Evolutionary conservation across 2,888 invertebrate genomes (phyloP).

Genomic region (Acleris emargana): DNA sequence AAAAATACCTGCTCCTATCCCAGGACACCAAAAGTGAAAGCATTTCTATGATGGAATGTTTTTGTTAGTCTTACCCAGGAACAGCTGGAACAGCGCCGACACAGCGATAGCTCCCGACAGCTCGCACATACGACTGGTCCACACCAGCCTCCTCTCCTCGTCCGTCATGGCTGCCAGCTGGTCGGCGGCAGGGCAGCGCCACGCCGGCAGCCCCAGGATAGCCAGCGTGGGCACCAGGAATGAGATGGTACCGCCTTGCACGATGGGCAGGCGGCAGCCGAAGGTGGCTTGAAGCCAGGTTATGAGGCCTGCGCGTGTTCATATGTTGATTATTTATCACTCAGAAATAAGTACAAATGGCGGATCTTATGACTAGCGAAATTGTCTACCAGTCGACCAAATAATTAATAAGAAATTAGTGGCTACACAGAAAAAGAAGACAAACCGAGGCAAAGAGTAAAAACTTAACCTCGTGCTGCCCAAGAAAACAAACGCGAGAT

Average conservation of each 20-base stretch:
- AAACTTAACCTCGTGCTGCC: no score
- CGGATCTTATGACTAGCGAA: no score
- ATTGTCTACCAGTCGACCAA: no score
- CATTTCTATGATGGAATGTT: not conserved
- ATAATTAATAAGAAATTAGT: no score
- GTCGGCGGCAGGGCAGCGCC: slow-evolving; percentile 86
- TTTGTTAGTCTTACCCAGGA: slow-evolving; percentile 80
- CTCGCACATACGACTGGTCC: slow-evolving; percentile 91
- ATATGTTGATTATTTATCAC: not conserved
- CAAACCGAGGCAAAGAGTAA: no score
- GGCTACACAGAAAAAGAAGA: no score
- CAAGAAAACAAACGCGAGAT: no score
- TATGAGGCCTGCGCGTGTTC: slow-evolving; percentile 83
- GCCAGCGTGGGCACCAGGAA: slow-evolving; percentile 91
- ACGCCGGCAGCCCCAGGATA: slow-evolving; percentile 87
- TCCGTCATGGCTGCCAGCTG: slow-evolving; percentile 80
- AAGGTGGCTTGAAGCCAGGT: slow-evolving; percentile 89
- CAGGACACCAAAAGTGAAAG: no score
- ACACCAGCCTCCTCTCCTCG: slow-evolving; percentile 84
- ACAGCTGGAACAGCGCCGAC: slow-evolving; percentile 89
- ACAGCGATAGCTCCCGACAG: slow-evolving; percentile 93
- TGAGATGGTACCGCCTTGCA: slow-evolving; percentile 91
- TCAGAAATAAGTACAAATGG: no score
- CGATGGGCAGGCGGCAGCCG: slow-evolving; percentile 89
- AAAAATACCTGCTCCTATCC: no score